Conservation (phyloP, 64 coral and sea anemone species). For the Acropora yongei region DNA sequence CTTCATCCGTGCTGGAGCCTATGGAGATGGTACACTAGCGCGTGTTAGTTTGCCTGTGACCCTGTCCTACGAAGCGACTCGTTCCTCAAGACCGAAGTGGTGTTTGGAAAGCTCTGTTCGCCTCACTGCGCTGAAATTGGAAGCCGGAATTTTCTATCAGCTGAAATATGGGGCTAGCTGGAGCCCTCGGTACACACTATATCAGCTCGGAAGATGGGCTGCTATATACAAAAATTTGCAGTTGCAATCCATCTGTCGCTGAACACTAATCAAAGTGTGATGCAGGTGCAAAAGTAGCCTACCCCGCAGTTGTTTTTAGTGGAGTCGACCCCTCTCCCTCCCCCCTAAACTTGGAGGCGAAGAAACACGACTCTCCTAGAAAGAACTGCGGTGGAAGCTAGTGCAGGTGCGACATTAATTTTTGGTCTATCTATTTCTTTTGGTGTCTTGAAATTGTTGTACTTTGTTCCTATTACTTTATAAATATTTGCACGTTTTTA, state of each 20-base stretch:
- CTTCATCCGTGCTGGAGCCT: conserved; percentile 8
- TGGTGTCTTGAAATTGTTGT: no score
- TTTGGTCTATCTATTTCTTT: no score
- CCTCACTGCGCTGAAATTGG: not conserved
- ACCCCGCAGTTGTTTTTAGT: no score
- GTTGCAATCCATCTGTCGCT: not conserved
- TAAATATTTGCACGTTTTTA: no score
- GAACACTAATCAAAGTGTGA: no score
- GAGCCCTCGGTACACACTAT: not conserved
- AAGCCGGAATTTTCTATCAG: conserved; percentile 49
- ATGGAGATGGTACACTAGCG: conserved; percentile 12
- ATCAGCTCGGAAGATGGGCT: not conserved
- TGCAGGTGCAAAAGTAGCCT: no score
- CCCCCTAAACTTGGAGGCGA: no score
- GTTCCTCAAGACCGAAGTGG: not conserved
- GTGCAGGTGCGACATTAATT: no score
- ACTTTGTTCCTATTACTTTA: no score
- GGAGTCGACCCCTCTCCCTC: no score
- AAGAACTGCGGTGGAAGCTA: no score
- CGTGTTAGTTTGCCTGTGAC: not conserved
- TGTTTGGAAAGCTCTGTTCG: not conserved
- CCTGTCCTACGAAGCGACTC: conserved; percentile 14
- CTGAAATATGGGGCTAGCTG: not conserved
- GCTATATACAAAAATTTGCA: not conserved
- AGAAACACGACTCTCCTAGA: no score